A percentile compares a stretch with the other conserved stretches of the same genome.
Evolutionary conservation across 2,797 vertebrate genomes (phyloP).

Genomic region (Gobio occitaniae): DNA sequence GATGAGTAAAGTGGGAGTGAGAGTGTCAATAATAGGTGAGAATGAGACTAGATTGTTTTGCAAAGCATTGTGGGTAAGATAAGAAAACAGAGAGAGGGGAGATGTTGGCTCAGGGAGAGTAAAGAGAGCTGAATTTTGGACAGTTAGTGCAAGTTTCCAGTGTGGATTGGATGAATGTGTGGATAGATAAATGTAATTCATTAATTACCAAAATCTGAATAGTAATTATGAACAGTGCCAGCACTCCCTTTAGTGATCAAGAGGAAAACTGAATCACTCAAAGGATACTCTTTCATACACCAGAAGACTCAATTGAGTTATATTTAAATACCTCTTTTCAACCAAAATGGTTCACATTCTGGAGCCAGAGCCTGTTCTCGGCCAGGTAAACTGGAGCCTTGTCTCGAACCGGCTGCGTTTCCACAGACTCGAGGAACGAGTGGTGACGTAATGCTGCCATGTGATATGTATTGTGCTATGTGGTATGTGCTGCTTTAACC

Average conservation of each 20-base stretch:
- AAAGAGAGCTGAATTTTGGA: constrained; percentile 4
- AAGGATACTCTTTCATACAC: neutral
- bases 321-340: neutral
- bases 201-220: neutral
- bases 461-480: no score
- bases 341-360: no score
- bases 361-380: no score
- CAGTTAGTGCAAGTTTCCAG: constrained; percentile 29
- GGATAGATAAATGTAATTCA: neutral
- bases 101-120: constrained; percentile 13
- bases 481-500: no score
- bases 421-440: no score
- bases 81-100: constrained; percentile 7
- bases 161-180: constrained; percentile 1
- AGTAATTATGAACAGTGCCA: neutral
- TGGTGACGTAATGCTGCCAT: no score
- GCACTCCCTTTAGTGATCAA: neutral
- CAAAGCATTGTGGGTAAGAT: constrained; percentile 26
- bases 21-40: constrained; percentile 22
- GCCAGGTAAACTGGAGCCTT: no score
- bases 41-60: constrained; percentile 6
- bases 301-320: neutral
- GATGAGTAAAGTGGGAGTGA: neutral
- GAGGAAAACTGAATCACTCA: neutral
- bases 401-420: no score